phyloP scores from a whole-genome alignment of 1,140 invertebrate species.

The Popillia japonica region DNA sequence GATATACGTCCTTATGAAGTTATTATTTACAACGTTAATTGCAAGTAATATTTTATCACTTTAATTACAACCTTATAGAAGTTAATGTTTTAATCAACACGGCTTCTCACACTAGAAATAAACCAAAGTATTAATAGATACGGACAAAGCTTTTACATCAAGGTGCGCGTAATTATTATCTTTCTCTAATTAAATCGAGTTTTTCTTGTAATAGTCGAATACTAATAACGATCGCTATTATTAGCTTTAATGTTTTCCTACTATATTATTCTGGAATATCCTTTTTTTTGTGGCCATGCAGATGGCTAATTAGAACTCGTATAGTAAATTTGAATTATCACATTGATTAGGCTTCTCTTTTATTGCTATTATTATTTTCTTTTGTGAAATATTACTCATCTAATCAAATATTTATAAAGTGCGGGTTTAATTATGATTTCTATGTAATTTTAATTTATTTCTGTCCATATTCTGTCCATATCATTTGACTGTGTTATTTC shows the following conservation, averaged over 20 bases:
- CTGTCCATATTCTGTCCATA: too few species aligned
- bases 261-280: background rate
- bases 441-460: background rate
- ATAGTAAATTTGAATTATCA: background rate
- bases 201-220: background rate
- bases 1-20: background rate
- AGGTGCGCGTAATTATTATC: background rate
- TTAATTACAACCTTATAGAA: background rate
- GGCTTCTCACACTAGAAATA: background rate
- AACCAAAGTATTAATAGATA: background rate
- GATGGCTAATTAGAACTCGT: conserved; percentile 6
- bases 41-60: background rate
- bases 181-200: background rate
- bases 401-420: conserved; percentile 1
- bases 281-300: background rate
- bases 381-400: background rate
- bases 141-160: background rate
- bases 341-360: background rate
- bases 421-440: background rate
- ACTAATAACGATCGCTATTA: background rate
- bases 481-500: too few species aligned
- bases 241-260: background rate
- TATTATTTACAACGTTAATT: background rate
- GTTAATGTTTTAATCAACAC: background rate
- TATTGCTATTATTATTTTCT: background rate